Conservation (phyloP, 2,113 vertebrate species). For the Myotis brandtii region DNA sequence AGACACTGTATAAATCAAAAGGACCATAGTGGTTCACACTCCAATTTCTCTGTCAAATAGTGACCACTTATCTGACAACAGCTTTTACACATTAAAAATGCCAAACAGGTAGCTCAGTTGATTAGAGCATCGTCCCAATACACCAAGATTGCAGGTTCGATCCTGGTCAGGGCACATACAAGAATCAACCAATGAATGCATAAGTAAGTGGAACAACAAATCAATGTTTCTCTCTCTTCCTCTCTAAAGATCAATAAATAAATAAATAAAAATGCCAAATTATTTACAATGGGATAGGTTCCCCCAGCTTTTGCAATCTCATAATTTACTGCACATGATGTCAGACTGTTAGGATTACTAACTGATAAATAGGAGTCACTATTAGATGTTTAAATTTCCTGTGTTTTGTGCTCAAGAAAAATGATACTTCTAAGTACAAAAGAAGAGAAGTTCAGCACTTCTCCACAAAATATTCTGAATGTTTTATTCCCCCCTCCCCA, state of each 20-base stretch:
- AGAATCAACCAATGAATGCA: too few species aligned
- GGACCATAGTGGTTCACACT: background rate
- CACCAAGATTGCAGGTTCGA: too few species aligned
- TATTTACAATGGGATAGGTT: background rate
- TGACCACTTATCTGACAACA: background rate
- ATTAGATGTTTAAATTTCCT: background rate
- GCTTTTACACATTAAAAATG: background rate
- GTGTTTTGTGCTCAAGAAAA: conserved; percentile 11
- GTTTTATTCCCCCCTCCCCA: background rate
- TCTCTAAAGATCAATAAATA: too few species aligned
- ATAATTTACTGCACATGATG: background rate
- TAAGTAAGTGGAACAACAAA: too few species aligned
- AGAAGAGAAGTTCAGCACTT: background rate
- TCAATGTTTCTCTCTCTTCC: too few species aligned
- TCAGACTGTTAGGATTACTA: background rate
- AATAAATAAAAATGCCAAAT: background rate
- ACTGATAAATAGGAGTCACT: background rate
- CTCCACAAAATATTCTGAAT: background rate
- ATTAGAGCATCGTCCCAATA: too few species aligned
- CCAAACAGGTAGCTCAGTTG: background rate
- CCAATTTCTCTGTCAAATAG: background rate
- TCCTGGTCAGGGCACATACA: too few species aligned
- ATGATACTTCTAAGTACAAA: conserved; percentile 8
- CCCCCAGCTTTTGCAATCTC: background rate
- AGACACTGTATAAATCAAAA: background rate